phyloP scores from a whole-genome alignment of 2,888 invertebrate genomes.

The Eurytoma adleriae region DNA sequence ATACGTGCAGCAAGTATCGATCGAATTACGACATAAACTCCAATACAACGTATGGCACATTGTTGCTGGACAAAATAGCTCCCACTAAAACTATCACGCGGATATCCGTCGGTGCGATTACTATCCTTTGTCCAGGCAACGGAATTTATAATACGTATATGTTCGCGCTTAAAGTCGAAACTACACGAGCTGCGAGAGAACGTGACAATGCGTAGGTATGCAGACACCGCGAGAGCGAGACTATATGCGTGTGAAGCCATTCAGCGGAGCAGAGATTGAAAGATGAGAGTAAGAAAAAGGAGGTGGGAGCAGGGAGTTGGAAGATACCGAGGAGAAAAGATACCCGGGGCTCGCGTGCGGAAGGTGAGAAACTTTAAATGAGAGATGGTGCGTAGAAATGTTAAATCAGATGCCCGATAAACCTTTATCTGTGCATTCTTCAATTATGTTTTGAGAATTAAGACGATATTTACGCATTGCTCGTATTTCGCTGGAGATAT shows the following conservation, averaged over 20 bases:
- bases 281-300: conserved; percentile 46
- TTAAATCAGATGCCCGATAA: conserved; percentile 45
- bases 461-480: no score
- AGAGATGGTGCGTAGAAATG: conserved; percentile 18
- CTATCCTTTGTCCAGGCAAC: not conserved
- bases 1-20: no score
- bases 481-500: no score
- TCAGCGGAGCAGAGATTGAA: conserved; percentile 40
- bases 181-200: not conserved
- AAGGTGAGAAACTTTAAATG: conserved; percentile 20
- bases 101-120: not conserved
- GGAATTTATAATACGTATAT: not conserved
- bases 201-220: conserved; percentile 49
- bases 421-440: conserved; percentile 36
- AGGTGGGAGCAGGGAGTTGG: not conserved
- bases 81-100: not conserved
- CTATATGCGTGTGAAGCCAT: conserved; percentile 42
- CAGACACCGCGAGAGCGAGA: conserved; percentile 19
- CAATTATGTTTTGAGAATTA: not conserved
- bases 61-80: no score
- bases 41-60: no score
- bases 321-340: conserved; percentile 26
- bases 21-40: no score
- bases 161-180: not conserved
- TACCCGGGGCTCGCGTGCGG: not conserved